Conservation (phyloP, 2,888 invertebrate genomes). For the Diloba caeruleocephala region DNA sequence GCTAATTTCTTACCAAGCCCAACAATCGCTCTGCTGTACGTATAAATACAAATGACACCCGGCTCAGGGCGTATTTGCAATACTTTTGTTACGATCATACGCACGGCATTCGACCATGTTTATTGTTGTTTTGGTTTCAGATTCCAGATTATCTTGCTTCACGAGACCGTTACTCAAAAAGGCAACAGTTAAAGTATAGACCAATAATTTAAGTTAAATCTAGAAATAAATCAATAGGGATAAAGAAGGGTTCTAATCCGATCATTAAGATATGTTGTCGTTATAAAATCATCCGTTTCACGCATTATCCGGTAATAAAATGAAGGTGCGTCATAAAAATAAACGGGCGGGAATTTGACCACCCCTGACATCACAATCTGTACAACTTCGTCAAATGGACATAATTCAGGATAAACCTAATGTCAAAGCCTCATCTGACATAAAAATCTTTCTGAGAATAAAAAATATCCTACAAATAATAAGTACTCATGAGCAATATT, state of each 20-base stretch:
- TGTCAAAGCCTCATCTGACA: no score
- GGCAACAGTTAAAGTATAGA: conserved; percentile 34
- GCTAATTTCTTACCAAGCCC: conserved; percentile 79
- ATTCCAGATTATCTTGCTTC: conserved; percentile 26
- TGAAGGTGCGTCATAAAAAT: conserved; percentile 67
- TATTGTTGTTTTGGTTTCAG: conserved; percentile 13
- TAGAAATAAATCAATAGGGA: conserved; percentile 81
- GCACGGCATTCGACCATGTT: conserved; percentile 15
- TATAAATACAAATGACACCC: conserved; percentile 58
- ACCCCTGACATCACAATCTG: conserved; percentile 65
- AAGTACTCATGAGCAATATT: no score
- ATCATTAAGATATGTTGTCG: conserved; percentile 73
- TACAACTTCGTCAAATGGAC: conserved; percentile 28
- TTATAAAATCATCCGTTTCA: conserved; percentile 82
- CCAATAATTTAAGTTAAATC: conserved; percentile 57
- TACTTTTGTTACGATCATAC: conserved; percentile 55
- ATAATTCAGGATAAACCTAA: conserved; percentile 1
- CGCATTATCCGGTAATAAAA: conserved; percentile 83
- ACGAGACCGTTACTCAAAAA: conserved; percentile 38
- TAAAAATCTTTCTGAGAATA: no score
- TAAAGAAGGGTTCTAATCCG: conserved; percentile 78
- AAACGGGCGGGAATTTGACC: conserved; percentile 66
- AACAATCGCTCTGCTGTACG: conserved; percentile 64
- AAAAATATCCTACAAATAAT: no score
- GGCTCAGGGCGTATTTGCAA: conserved; percentile 60